Evolutionary conservation across 2,888 invertebrate species (phyloP), one percentile per base, ranked within the genome.

Genomic region (Dasypolia templi): DNA sequence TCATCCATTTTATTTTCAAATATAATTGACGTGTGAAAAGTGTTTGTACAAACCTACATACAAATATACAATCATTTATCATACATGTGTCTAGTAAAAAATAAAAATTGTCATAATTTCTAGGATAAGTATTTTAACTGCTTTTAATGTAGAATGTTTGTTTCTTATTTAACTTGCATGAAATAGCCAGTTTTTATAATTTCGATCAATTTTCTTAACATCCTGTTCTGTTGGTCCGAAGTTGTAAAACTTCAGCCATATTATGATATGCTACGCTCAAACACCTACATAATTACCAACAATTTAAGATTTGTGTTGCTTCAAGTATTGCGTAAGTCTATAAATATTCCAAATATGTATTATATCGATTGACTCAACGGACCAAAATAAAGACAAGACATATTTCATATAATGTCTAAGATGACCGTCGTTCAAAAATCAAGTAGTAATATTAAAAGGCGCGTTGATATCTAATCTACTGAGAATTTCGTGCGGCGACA

Each of bases 401-500:
- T 75, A 62, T 80, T 79, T 72, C 26, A 58, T 56, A 69, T n/a
- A 42, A 66, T 62, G 61, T 82, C 26, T 79, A 44, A 59, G 69
- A 68, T 77, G 81, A 73, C 67, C 67, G 53, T 67, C 59, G 35
- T 65, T 75, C 44, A 55, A 73, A 81, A 84, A 77, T 78, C 56
- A 73, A 74, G 63, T 59, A 66, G 67, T 53, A 62, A 58, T 70
- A 76, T 72, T 78, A 68, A n/a, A n/a, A 46, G 46, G 49, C 68
- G 73, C 75, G 72, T 77, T 74, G 74, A 81, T 79, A 63, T 84
- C 72, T 76, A 80, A 82, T 76, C 71, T 69, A 84, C 65, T 76
- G 68, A 72, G 79, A 77, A 74, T 79, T 84, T 78, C 73, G 75
- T 84, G 74, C 51, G 73, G 70, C 86, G 79, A 86, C 79, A 79